phyloP scores from a whole-genome alignment of 2,797 vertebrate species.

The Sebastes minor region DNA sequence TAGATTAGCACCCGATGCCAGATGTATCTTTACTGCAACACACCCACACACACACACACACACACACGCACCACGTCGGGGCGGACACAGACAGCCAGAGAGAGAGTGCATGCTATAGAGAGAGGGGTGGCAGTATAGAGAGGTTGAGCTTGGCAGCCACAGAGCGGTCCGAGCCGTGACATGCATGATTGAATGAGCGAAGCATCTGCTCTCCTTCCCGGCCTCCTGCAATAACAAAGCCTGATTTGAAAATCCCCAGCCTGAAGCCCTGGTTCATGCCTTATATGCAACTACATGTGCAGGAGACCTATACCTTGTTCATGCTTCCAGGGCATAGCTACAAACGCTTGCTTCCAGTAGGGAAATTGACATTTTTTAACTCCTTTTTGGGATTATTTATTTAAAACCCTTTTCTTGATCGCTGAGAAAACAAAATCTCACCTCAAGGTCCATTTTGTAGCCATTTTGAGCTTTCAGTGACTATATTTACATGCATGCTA shows the following conservation, averaged over 20 bases:
- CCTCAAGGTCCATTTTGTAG: conserved; percentile 8
- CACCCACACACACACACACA: conserved; percentile 28
- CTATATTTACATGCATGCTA: no score
- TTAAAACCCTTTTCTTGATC: not conserved
- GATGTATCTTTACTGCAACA: conserved; percentile 49
- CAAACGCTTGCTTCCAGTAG: not conserved
- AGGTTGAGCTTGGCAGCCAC: conserved; percentile 31
- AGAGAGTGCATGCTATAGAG: not conserved
- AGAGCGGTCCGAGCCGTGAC: conserved; percentile 42
- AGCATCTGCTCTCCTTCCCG: conserved; percentile 69
- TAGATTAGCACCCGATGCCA: conserved; percentile 61
- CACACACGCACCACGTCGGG: conserved; percentile 1
- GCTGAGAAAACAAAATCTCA: conserved; percentile 3
- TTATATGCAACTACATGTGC: conserved; percentile 27
- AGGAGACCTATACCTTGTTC: conserved; percentile 4
- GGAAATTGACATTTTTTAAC: not conserved
- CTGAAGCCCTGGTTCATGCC: conserved; percentile 38
- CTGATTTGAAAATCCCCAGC: conserved; percentile 65
- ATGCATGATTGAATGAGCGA: conserved; percentile 68
- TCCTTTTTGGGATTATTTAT: conserved; percentile 21
- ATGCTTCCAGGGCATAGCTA: conserved; percentile 4
- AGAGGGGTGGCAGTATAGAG: not conserved
- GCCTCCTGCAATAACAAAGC: conserved; percentile 70
- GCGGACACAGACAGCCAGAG: not conserved
- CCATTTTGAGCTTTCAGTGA: not conserved